phyloP scores from a whole-genome alignment of 1,140 invertebrate genomes.

The Scylla paramamosain region DNA sequence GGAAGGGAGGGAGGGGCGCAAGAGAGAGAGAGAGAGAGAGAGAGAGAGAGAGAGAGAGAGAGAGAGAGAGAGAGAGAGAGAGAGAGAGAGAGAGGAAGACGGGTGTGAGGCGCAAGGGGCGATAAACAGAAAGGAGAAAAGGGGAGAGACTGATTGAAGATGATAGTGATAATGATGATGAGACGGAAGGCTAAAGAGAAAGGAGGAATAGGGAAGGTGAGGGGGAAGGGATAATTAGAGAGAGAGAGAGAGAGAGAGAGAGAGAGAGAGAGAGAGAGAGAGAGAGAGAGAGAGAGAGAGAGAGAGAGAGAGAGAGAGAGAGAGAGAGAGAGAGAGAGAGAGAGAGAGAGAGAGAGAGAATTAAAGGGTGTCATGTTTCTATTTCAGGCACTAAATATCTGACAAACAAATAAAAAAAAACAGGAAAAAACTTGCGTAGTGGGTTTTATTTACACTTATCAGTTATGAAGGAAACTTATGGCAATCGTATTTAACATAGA shows the following conservation, averaged over 20 bases:
- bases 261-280: neutral
- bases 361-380: neutral
- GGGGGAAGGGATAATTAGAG: too few species aligned
- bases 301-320: too few species aligned
- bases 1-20: neutral
- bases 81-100: too few species aligned
- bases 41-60: neutral
- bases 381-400: too few species aligned
- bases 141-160: too few species aligned
- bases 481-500: too few species aligned
- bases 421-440: too few species aligned
- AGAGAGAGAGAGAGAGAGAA: constrained; percentile 40
- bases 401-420: neutral
- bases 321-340: constrained; percentile 35
- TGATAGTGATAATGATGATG: neutral
- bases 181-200: neutral
- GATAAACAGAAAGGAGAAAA: too few species aligned
- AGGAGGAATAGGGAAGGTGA: neutral
- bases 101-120: too few species aligned
- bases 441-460: too few species aligned
- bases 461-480: too few species aligned
- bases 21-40: neutral
- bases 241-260: neutral
- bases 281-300: neutral
- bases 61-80: neutral